These are phyloP conservation scores for Sebastes steindachneri DNA, from an alignment of 2,797 vertebrate species.

Conservation along the genomic window DNA sequence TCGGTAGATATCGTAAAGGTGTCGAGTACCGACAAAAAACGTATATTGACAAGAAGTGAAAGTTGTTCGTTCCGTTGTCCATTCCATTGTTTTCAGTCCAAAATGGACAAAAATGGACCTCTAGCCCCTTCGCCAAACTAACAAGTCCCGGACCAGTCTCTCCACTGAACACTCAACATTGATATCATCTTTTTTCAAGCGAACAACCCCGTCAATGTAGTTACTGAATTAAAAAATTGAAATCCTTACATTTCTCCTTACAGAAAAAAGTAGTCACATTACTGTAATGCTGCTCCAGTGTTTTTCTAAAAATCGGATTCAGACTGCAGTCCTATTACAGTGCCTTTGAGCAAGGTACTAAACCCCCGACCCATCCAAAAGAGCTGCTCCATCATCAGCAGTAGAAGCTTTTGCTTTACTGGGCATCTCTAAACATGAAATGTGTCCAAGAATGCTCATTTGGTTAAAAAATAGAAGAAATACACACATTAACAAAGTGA, in stretches of 20 bases:
- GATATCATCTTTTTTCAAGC: background rate
- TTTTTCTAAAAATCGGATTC: background rate
- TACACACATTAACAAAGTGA: background rate
- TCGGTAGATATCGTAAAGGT: fast-evolving
- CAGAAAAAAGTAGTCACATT: background rate
- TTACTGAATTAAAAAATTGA: background rate
- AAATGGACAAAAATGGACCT: too few species aligned
- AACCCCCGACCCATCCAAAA: background rate
- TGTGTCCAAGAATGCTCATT: background rate
- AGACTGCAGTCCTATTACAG: background rate
- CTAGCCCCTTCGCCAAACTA: fast-evolving
- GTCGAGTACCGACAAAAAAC: fast-evolving
- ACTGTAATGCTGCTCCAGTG: fast-evolving
- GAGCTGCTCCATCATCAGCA: background rate
- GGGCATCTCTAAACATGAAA: background rate
- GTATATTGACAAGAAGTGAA: too few species aligned
- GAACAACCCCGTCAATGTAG: background rate
- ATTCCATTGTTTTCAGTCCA: too few species aligned
- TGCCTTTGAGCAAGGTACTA: background rate
- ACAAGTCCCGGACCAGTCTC: fast-evolving
- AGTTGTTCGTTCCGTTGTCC: too few species aligned
- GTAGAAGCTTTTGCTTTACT: constrained; percentile 7
- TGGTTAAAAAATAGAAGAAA: background rate
- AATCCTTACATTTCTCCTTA: background rate
- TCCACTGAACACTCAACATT: too few species aligned